These are phyloP conservation scores for Eurosta solidaginis DNA, from an alignment of 1,140 invertebrate species.

Conservation along the genomic window DNA sequence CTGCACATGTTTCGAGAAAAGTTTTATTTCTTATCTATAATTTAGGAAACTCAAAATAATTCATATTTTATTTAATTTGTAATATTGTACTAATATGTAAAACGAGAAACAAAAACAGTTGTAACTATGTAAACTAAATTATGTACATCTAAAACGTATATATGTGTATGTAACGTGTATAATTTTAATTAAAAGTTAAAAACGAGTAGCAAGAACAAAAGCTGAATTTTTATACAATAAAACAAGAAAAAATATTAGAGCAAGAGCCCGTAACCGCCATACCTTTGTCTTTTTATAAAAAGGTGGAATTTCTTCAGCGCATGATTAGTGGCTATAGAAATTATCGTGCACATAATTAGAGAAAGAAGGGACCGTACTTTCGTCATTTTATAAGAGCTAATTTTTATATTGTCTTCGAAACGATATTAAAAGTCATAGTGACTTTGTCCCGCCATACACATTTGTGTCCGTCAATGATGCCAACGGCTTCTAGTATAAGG, in stretches of 20 bases:
- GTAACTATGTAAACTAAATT: background rate
- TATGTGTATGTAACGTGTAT: background rate
- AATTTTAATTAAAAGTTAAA: background rate
- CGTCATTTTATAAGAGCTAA: too few species aligned
- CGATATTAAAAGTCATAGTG: too few species aligned
- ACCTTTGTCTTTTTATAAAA: too few species aligned
- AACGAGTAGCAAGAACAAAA: background rate
- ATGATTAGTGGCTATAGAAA: too few species aligned
- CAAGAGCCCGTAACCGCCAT: too few species aligned
- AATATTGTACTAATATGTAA: background rate
- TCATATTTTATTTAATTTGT: background rate
- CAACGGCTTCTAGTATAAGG: too few species aligned
- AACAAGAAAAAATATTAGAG: background rate
- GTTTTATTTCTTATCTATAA: background rate
- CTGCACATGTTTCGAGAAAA: background rate
- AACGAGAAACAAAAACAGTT: background rate
- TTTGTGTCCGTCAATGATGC: too few species aligned
- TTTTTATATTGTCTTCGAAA: too few species aligned
- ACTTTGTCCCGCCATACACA: too few species aligned
- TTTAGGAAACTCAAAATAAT: background rate
- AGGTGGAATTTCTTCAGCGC: too few species aligned
- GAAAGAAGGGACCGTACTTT: too few species aligned
- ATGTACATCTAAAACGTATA: background rate
- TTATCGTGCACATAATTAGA: too few species aligned
- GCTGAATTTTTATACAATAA: slow-evolving; percentile 3